phyloP scores from a whole-genome alignment of 64 coral and sea anemone genomes.

The Trachythela sp. region DNA sequence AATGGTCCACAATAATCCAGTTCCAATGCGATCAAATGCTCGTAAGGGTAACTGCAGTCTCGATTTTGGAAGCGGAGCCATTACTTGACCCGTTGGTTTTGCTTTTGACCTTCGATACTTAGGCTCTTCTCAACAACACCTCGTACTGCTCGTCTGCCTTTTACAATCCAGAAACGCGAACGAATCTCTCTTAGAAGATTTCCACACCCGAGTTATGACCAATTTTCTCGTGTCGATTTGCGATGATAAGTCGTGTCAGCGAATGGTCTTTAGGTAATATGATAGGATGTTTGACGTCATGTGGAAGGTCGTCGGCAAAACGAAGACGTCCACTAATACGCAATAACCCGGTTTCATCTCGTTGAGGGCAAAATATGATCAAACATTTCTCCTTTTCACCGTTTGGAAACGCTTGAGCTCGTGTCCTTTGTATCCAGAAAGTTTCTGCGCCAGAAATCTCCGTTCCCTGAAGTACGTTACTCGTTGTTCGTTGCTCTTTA shows the following conservation, averaged over 20 bases:
- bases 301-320: neutral
- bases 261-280: slow-evolving; percentile 54
- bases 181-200: slow-evolving; percentile 60
- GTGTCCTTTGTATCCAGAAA: neutral
- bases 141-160: slow-evolving; percentile 45
- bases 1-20: slow-evolving; percentile 23
- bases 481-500: neutral
- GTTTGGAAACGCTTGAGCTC: neutral
- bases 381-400: neutral
- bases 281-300: slow-evolving; percentile 39
- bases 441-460: neutral
- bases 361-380: neutral
- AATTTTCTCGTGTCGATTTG: slow-evolving; percentile 42
- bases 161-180: slow-evolving; percentile 59
- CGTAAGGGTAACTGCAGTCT: slow-evolving; percentile 27
- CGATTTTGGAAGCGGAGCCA: slow-evolving; percentile 37
- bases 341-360: neutral
- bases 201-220: slow-evolving; percentile 58
- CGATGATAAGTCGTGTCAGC: slow-evolving; percentile 51
- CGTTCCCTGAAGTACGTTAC: neutral
- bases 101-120: slow-evolving; percentile 41
- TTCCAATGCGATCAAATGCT: slow-evolving; percentile 33
- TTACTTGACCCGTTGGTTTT: slow-evolving; percentile 39
- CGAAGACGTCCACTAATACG: neutral
- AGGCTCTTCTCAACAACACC: slow-evolving; percentile 26